Evolutionary conservation across 2,888 invertebrate species (phyloP).

Genomic region (Lagria hirta): DNA sequence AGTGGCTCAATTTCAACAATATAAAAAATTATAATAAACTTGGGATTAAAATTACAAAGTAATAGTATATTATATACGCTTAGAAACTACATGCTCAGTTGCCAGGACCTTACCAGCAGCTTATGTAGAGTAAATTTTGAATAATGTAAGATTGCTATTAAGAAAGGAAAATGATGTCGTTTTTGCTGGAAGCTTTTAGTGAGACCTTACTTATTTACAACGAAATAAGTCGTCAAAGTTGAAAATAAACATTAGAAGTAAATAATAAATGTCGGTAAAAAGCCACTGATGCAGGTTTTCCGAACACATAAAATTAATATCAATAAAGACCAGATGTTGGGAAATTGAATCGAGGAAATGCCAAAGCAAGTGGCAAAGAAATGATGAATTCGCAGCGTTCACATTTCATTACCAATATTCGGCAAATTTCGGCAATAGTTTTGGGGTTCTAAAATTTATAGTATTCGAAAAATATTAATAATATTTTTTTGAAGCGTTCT

Average conservation of each 20-base stretch:
- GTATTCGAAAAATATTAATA: no score
- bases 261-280: slow-evolving; percentile 26
- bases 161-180: slow-evolving; percentile 10
- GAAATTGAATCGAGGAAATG: slow-evolving; percentile 22
- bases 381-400: slow-evolving; percentile 24
- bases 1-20: no score
- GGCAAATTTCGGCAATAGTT: no score
- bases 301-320: slow-evolving; percentile 24
- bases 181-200: slow-evolving; percentile 22
- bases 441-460: no score
- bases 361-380: slow-evolving; percentile 18
- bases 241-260: slow-evolving; percentile 19
- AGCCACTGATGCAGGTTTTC: slow-evolving; percentile 18
- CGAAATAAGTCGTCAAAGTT: slow-evolving; percentile 32
- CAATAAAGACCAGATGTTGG: slow-evolving; percentile 25
- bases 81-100: no score
- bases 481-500: no score
- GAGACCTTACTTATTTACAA: slow-evolving; percentile 31
- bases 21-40: no score
- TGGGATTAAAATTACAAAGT: no score
- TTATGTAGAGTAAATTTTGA: no score
- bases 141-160: slow-evolving; percentile 13
- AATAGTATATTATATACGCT: no score
- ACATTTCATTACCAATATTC: slow-evolving; percentile 21
- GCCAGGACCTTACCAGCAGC: no score